A percentile compares a stretch with the other conserved stretches of the same genome.
Evolutionary conservation across 2,888 invertebrate genomes (phyloP).

Genomic region (Drosophila maculinotata): DNA sequence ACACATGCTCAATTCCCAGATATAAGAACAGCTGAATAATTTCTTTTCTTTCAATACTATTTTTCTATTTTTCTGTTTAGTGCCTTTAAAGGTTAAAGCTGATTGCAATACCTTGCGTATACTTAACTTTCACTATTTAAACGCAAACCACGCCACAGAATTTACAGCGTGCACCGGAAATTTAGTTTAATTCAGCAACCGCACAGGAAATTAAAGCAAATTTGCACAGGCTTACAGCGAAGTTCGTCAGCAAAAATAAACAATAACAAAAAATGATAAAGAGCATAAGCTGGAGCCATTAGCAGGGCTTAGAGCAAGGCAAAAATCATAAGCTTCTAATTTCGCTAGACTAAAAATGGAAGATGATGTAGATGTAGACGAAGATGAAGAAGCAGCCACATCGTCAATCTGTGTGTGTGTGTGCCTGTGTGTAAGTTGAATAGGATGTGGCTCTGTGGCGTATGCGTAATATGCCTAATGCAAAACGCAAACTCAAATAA

Average conservation of each 20-base stretch:
- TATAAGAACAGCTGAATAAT: slow-evolving; percentile 2
- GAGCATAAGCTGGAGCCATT: slow-evolving; percentile 68
- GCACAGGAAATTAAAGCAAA: slow-evolving; percentile 50
- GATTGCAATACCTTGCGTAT: slow-evolving; percentile 6
- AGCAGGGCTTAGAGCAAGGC: slow-evolving; percentile 59
- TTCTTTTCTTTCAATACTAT: neutral
- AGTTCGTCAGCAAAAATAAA: slow-evolving; percentile 20
- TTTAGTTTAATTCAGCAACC: slow-evolving; percentile 33
- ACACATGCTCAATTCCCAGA: slow-evolving; percentile 24
- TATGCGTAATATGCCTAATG: slow-evolving; percentile 79
- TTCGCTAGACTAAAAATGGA: slow-evolving; percentile 33
- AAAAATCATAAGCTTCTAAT: slow-evolving; percentile 77
- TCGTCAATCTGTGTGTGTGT: neutral
- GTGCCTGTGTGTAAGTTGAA: slow-evolving; percentile 10
- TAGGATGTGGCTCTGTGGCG: slow-evolving; percentile 36
- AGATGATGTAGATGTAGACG: slow-evolving; percentile 15
- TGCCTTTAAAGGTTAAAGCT: neutral
- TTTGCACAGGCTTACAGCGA: slow-evolving; percentile 23
- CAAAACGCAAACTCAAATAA: slow-evolving; percentile 79
- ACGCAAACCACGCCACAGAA: neutral
- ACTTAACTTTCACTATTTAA: slow-evolving; percentile 14
- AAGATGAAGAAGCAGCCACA: slow-evolving; percentile 1
- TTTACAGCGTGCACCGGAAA: slow-evolving; percentile 19
- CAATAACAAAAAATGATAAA: slow-evolving; percentile 25
- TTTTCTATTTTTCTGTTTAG: neutral